Evolutionary conservation across 2,888 invertebrate species (phyloP).

Genomic region (Bibio marci): DNA sequence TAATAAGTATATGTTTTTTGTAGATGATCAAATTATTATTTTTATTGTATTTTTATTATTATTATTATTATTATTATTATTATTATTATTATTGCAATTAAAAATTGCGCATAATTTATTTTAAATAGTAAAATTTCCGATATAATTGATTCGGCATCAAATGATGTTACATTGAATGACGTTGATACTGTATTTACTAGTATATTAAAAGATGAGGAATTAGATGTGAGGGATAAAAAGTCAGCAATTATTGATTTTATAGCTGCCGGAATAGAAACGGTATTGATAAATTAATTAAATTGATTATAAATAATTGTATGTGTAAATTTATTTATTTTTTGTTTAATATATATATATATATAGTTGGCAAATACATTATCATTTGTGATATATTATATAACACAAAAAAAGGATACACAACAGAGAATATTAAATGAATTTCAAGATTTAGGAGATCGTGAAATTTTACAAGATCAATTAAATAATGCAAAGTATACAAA

Average conservation of each 20-base stretch:
- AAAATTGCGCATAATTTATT: too few relatives aligned
- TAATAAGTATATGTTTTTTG: neutral
- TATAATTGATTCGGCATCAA: slow-evolving; percentile 50
- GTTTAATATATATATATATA: too few relatives aligned
- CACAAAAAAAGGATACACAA: slow-evolving; percentile 48
- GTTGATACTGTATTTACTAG: slow-evolving; percentile 53
- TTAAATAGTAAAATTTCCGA: slow-evolving; percentile 52
- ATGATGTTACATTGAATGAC: slow-evolving; percentile 36
- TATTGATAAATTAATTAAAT: slow-evolving; percentile 28
- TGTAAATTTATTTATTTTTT: too few relatives aligned
- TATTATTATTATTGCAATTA: too few relatives aligned
- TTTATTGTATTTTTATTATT: too few relatives aligned
- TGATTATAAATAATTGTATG: neutral
- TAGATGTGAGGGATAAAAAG: slow-evolving; percentile 67
- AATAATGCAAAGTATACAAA: slow-evolving; percentile 53
- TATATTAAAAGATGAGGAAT: slow-evolving; percentile 49
- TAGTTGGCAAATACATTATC: slow-evolving; percentile 67
- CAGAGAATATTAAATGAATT: slow-evolving; percentile 48
- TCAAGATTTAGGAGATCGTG: slow-evolving; percentile 32
- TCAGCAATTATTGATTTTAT: slow-evolving; percentile 75
- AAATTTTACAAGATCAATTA: slow-evolving; percentile 38
- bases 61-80: too few relatives aligned
- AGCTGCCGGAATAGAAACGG: slow-evolving; percentile 74
- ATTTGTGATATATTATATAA: slow-evolving; percentile 58
- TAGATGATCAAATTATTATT: too few relatives aligned